Evolutionary conservation across 2,888 invertebrate genomes (phyloP).

Genomic region (Agrochola macilenta): DNA sequence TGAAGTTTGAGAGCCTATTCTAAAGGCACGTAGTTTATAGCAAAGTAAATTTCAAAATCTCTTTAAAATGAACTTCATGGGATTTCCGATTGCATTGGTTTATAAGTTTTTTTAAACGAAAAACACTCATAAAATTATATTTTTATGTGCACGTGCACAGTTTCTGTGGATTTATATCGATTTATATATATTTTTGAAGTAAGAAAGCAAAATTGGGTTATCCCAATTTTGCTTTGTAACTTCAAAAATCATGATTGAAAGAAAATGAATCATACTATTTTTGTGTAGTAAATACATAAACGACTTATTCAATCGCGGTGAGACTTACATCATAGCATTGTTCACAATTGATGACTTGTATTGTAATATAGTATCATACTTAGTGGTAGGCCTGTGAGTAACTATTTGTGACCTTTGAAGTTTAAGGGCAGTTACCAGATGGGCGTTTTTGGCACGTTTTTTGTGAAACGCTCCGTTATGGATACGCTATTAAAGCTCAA

Average conservation of each 20-base stretch:
- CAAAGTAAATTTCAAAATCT: too few relatives aligned
- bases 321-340: slow-evolving; percentile 40
- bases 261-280: not conserved
- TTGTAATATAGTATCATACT: not conserved
- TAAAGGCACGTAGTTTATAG: too few relatives aligned
- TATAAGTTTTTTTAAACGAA: too few relatives aligned
- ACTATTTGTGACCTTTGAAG: slow-evolving; percentile 4
- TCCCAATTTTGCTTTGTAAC: too few relatives aligned
- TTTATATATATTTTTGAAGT: too few relatives aligned
- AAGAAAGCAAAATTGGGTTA: too few relatives aligned
- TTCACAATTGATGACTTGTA: slow-evolving; percentile 24
- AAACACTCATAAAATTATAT: too few relatives aligned
- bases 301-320: slow-evolving; percentile 1
- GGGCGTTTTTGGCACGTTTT: not conserved
- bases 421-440: not conserved
- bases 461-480: not conserved
- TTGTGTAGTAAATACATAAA: not conserved
- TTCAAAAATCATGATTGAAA: not conserved
- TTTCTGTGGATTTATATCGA: too few relatives aligned
- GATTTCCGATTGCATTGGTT: too few relatives aligned
- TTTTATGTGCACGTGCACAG: too few relatives aligned
- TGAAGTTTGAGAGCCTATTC: too few relatives aligned
- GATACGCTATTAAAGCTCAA: not conserved
- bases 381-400: slow-evolving; percentile 22
- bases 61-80: too few relatives aligned